Base-by-base conservation (phyloP, 2,113 vertebrate genomes). In the Tilapia sparmanii region DNA sequence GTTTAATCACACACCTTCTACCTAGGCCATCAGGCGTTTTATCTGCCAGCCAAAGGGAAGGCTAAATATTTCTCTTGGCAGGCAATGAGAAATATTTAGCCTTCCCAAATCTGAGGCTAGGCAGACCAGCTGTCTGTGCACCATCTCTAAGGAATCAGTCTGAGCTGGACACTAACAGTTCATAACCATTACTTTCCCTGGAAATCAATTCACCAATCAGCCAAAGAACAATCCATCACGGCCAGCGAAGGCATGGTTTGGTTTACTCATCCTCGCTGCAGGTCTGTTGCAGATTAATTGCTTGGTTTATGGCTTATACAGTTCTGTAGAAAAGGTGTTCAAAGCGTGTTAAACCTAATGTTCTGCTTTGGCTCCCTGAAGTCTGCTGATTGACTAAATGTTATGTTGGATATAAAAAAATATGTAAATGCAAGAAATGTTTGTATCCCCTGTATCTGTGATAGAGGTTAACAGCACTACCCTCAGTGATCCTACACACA, bases 1-100 rank as follows among this genome's bases (percentile, higher is more conserved):
- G 88, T 92, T 92, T 88, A 90, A 92, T 90, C 88, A 89, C 76
- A 81, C 88, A 76, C 22, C 83, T 73, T 92, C 80, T 86, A 86
- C 81, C 66, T 22, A 15, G 83, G 33, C 85, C 87, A 84, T 88
- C 86, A 42, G 63, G 86, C 52, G 66, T 87, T 84, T 86, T 52
- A 92, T 89, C 91, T 79, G 83, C 80, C 80, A 81, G 80, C 86
- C 78, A 85, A 86, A 47, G 26, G 76, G 76, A 29, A 18, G 11
- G 52, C 6, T 26, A 71, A 76, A 83, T 61, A 82, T 57, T 42
- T 16, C 63, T 78, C 19, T 10, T 50, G 33, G 53, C 83, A 59
- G 83, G 82, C 68, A 63, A 9, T 85, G 53, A 90, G 63, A 93
- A 87, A 92, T 91, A 88, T 87, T 90, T 63, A 66, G 33, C 66